A percentile compares a stretch with the other conserved stretches of the same genome.
These are phyloP conservation scores for Apostichopus californicus DNA, from an alignment of 35 echinoderm and acorn worm species.

Conservation along the genomic window DNA sequence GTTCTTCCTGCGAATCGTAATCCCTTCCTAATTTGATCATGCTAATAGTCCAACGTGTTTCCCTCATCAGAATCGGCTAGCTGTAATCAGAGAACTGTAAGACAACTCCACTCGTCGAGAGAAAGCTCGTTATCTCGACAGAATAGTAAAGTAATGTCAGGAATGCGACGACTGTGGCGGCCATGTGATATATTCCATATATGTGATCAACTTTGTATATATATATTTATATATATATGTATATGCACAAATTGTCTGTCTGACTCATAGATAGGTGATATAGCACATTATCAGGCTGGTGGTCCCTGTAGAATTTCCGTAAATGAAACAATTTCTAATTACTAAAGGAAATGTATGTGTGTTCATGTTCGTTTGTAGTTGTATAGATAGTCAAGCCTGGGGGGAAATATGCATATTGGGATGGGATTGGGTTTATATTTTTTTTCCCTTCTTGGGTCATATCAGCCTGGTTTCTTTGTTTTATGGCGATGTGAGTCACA, in stretches of 20 bases:
- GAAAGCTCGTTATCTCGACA: background rate
- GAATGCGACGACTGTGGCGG: background rate
- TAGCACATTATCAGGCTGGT: too few species aligned
- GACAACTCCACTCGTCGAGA: background rate
- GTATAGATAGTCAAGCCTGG: background rate
- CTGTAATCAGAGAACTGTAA: background rate
- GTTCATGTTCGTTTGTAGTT: background rate
- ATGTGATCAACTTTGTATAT: too few species aligned
- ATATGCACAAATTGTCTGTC: too few species aligned
- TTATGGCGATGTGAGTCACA: background rate
- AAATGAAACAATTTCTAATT: slow-evolving; percentile 18
- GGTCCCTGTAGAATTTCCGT: background rate
- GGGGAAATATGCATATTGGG: slow-evolving; percentile 7
- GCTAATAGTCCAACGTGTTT: background rate
- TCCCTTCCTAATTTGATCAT: background rate
- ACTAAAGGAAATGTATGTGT: background rate
- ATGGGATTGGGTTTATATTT: background rate
- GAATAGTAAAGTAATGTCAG: background rate
- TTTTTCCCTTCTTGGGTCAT: background rate
- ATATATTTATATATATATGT: too few species aligned
- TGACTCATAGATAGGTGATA: too few species aligned
- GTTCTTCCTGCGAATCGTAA: background rate
- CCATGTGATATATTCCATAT: too few species aligned
- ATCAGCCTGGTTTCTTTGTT: background rate
- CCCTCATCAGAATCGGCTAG: background rate